A percentile compares a stretch with the other conserved stretches of the same genome.
Evolutionary conservation across 2,113 vertebrate species (phyloP).

Genomic region (Pristiophorus japonicus): DNA sequence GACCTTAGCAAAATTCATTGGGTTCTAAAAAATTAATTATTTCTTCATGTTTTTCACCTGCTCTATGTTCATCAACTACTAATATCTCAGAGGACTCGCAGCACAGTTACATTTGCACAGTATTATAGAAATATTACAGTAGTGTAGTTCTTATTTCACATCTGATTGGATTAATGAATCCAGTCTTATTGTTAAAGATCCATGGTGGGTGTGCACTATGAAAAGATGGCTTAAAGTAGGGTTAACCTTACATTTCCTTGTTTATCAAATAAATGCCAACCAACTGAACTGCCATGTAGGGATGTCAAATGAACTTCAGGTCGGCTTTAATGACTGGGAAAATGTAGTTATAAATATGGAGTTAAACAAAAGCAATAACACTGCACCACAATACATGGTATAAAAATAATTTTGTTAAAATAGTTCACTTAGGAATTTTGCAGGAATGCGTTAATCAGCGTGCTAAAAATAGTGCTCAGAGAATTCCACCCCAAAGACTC

Average conservation of each 20-base stretch:
- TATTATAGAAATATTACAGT: slow-evolving; percentile 27
- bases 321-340: neutral
- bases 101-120: slow-evolving; percentile 26
- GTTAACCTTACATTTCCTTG: neutral
- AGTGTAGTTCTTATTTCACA: slow-evolving; percentile 9
- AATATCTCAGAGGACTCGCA: slow-evolving; percentile 31
- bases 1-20: slow-evolving; percentile 37
- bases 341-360: neutral
- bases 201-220: neutral
- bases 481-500: neutral
- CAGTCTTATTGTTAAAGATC: slow-evolving; percentile 17
- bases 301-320: neutral
- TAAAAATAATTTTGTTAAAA: neutral
- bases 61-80: slow-evolving; percentile 18
- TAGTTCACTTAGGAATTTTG: too few species aligned
- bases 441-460: too few species aligned
- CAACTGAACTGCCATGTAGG: neutral
- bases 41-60: slow-evolving; percentile 34
- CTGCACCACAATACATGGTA: neutral
- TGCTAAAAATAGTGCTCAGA: slow-evolving; percentile 3
- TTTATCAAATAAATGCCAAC: slow-evolving; percentile 6
- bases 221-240: neutral
- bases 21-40: slow-evolving; percentile 23
- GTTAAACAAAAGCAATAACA: neutral
- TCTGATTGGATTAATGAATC: slow-evolving; percentile 20